Evolutionary conservation across 2,797 vertebrate genomes (phyloP), one percentile per base, ranked within the genome.

Genomic region (Syncerus caffer): DNA sequence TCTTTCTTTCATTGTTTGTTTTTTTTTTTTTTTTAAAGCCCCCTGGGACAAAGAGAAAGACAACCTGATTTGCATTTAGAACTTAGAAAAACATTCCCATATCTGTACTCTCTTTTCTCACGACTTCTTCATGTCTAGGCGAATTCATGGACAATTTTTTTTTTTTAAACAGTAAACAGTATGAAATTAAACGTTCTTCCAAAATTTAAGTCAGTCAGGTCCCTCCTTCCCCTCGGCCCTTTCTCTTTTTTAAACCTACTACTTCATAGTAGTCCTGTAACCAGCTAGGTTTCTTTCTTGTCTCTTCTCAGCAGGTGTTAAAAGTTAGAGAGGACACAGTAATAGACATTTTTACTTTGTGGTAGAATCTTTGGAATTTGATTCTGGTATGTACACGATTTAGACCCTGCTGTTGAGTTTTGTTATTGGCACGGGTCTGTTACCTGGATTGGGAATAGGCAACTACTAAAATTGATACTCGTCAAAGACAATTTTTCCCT

Each of bases 31-130:
- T 95, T 57, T 90, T 15, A 7, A 64, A 88, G 19, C 7, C 2
- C 12, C 9, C 9, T 91, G 87, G 17, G n/a, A 62, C n/a, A 89
- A 93, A 62, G 64, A 89, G 62, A 95, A 84, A 83, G 31, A 87
- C 38, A 91, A 31, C 50, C n/a, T 83, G 23, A 86, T 67, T 92
- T 90, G 92, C 14, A 47, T 86, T 94, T 95, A 95, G 67, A 93
- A 95, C 25, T 38, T 95, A 21, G 38, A 74, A 74, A 79, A 71
- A 31, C 25, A 87, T 87, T 90, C 42, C 51, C 7, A 8, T 89
- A 55, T 76, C 74, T 53, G 47, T 84, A 84, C 2, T 78, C 6
- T 82, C 27, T 89, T 89, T 6, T 50, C 19, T 84, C 14, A 21
- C 4, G 21, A 76, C 14, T 89, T 92, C 25, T 85, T 96, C 42